Base-by-base conservation (phyloP, 2,113 vertebrate genomes). In the Cochlearius cochlearius region DNA sequence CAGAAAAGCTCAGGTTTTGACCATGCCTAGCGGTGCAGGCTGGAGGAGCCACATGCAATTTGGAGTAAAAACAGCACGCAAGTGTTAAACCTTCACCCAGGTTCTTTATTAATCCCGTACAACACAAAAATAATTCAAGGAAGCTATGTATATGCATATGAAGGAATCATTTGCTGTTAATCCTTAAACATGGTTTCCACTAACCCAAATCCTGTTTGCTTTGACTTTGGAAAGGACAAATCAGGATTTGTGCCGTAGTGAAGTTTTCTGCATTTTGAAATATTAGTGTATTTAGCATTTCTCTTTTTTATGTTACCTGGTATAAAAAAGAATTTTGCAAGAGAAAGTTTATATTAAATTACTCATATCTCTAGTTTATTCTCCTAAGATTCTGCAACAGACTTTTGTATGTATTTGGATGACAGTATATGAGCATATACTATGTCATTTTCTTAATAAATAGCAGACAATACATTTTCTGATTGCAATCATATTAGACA, bases 241-340 rank as follows among this genome's bases (percentile, higher is more conserved):
- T 45, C 94, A 78, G 95, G 91, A 86, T 93, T 94, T 90, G 75
- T 84, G 58, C 64, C 5, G 0, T 73, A 92, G 43, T n/a, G 72
- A 83, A 67, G 26, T 87, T 94, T 94, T 80, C 79, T 87, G 53
- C 83, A 87, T 95, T 96, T 92, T 78, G 71, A 95, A 90, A 86
- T 68, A 73, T 6, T 69, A 96, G 52, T 68, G 55, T 82, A 64
- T 92, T 97, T 96, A 89, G 74, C 1, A 34, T 90, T 97, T 96
- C 45, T 91, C 52, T 88, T 88, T 88, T 83, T 53, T 92, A 41
- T 88, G 56, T 78, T 90, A 52, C 49, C 89, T 88, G 59, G 34
- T 86, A 82, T 95, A 81, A 88, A 95, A 95, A 94, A 92, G 88
- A 96, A 97, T 97, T 97, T 94, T 95, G 86, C 87, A 96, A 97